A percentile compares a stretch with the other conserved stretches of the same genome.
phyloP scores from a whole-genome alignment of 2,797 vertebrate species.

The Catostomus latipinnis region DNA sequence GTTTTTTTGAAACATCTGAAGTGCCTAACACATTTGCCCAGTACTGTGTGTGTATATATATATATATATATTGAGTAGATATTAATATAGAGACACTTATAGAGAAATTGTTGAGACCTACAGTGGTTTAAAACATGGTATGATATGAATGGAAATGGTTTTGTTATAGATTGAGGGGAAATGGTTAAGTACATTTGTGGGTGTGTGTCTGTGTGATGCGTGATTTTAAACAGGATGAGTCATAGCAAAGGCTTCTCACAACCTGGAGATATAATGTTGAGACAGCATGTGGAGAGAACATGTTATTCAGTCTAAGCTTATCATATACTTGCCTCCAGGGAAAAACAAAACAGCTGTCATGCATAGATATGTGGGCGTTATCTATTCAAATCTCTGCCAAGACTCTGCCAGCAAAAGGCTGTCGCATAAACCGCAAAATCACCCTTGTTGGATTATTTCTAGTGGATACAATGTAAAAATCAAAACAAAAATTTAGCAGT shows the following conservation, averaged over 20 bases:
- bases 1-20: too few relatives aligned
- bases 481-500: background rate
- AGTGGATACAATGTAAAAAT: background rate
- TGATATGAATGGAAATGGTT: conserved; percentile 16
- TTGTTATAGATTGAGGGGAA: conserved; percentile 25
- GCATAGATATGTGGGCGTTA: conserved; percentile 15
- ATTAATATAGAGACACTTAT: background rate
- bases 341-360: conserved; percentile 3
- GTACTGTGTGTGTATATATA: too few relatives aligned
- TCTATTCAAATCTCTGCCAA: background rate
- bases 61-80: too few relatives aligned
- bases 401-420: conserved; percentile 7
- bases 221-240: conserved; percentile 38
- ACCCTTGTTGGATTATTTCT: background rate
- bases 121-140: background rate
- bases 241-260: conserved; percentile 20
- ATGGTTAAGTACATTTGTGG: conserved; percentile 21
- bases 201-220: conserved; percentile 19
- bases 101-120: background rate
- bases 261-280: conserved; percentile 26
- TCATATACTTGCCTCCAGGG: conserved; percentile 23
- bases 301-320: conserved; percentile 32
- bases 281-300: conserved; percentile 7
- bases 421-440: conserved; percentile 14
- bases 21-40: too few relatives aligned